Evolutionary conservation across 2,113 vertebrate species (phyloP).

Genomic region (Pseudolaguvia tuberculata): DNA sequence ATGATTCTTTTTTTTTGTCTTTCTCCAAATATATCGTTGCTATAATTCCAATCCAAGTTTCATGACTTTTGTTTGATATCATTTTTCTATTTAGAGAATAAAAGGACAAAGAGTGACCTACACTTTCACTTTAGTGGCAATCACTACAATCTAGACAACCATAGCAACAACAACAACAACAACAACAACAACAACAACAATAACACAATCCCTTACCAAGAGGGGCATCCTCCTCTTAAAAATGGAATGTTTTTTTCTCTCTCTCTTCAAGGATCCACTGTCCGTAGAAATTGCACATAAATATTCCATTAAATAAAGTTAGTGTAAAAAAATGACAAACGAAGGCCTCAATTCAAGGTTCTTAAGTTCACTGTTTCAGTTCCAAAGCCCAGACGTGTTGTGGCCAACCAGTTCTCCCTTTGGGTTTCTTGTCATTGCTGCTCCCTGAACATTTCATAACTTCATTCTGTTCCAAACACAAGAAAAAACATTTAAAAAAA

Average conservation of each 20-base stretch:
- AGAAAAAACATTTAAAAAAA: slow-evolving; percentile 25
- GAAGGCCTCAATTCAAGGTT: slow-evolving; percentile 45
- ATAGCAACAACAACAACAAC: slow-evolving; percentile 56
- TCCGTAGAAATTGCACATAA: slow-evolving; percentile 88
- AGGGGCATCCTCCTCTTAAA: slow-evolving; percentile 78
- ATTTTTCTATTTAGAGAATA: slow-evolving; percentile 70
- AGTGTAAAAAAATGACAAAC: slow-evolving; percentile 55
- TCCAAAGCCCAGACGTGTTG: slow-evolving; percentile 99
- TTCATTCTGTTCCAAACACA: slow-evolving; percentile 74
- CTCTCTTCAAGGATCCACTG: slow-evolving; percentile 78
- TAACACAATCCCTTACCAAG: slow-evolving; percentile 75
- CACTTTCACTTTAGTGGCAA: slow-evolving; percentile 75
- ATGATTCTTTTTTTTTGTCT: slow-evolving; percentile 48
- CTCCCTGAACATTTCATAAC: slow-evolving; percentile 86
- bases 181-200: slow-evolving; percentile 57
- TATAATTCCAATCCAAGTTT: slow-evolving; percentile 61
- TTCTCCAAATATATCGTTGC: slow-evolving; percentile 60
- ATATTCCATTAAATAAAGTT: slow-evolving; percentile 74
- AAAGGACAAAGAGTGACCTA: slow-evolving; percentile 52
- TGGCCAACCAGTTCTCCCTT: slow-evolving; percentile 97
- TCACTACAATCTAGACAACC: slow-evolving; percentile 69
- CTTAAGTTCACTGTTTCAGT: slow-evolving; percentile 84
- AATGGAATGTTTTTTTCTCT: slow-evolving; percentile 80
- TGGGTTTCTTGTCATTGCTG: slow-evolving; percentile 94
- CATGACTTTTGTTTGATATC: slow-evolving; percentile 69